A percentile compares a stretch with the other conserved stretches of the same genome.
These are phyloP conservation scores for Galleria mellonella DNA, from an alignment of 1,140 invertebrate genomes.

Conservation along the genomic window DNA sequence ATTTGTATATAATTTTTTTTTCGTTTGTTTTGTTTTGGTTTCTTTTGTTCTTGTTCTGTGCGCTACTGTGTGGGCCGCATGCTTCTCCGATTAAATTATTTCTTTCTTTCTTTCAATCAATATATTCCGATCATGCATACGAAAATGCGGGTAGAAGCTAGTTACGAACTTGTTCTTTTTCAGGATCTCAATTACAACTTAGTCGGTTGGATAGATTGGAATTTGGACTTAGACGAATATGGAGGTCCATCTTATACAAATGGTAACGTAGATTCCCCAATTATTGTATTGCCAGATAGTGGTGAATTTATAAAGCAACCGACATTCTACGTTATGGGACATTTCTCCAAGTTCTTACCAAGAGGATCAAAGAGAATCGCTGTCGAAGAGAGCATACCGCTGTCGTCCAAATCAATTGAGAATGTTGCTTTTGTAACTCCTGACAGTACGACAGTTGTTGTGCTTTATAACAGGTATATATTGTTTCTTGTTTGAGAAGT, in stretches of 20 bases:
- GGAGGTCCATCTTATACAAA: constrained; percentile 86
- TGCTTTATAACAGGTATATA: constrained; percentile 42
- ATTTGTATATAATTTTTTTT: too few relatives aligned
- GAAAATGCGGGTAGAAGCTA: too few relatives aligned
- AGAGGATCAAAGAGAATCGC: constrained; percentile 71
- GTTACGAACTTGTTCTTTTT: too few relatives aligned
- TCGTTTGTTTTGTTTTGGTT: too few relatives aligned
- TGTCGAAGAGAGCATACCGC: constrained; percentile 17
- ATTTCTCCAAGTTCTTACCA: constrained; percentile 86
- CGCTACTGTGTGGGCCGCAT: too few relatives aligned
- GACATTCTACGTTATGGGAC: constrained; percentile 87
- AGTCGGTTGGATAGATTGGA: constrained; percentile 91
- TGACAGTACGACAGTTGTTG: constrained; percentile 26
- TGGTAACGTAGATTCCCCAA: constrained; percentile 83
- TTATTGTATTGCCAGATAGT: constrained; percentile 79
- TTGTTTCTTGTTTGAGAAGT: too few relatives aligned
- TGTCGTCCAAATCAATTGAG: constrained; percentile 12
- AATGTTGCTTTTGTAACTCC: constrained; percentile 41
- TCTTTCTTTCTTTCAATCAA: too few relatives aligned
- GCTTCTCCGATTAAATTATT: too few relatives aligned
- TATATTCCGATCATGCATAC: too few relatives aligned
- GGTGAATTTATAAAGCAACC: constrained; percentile 88
- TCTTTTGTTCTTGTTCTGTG: too few relatives aligned
- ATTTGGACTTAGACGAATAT: constrained; percentile 81
- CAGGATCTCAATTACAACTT: constrained; percentile 80